These are phyloP conservation scores for Drosophila mayri DNA, from an alignment of 1,140 invertebrate species.

Conservation along the genomic window DNA sequence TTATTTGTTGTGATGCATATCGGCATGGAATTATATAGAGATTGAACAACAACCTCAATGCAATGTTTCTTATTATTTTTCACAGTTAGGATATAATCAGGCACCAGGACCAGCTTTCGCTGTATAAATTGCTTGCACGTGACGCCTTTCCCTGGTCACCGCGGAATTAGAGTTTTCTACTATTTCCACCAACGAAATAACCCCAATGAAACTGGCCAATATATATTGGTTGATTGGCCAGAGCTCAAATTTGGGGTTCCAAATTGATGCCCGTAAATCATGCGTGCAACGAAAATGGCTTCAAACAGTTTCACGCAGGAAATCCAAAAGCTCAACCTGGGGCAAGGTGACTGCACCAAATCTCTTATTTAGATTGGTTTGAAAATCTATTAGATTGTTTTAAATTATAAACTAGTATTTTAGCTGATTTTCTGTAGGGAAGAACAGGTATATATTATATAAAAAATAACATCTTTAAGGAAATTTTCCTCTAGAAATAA, in stretches of 20 bases:
- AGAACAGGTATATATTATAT: neutral
- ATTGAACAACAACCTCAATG: neutral
- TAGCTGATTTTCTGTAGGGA: neutral
- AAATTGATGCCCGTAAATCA: constrained; percentile 74
- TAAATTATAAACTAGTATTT: too few species aligned
- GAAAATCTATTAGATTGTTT: neutral
- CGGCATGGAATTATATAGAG: neutral
- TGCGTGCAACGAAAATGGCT: constrained; percentile 58
- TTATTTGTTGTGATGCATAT: neutral
- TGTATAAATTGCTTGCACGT: constrained; percentile 68
- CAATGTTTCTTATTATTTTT: neutral
- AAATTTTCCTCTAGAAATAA: neutral
- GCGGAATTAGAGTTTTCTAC: constrained; percentile 17
- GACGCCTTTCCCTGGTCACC: constrained; percentile 47
- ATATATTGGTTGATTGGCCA: constrained; percentile 62
- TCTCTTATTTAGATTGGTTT: neutral
- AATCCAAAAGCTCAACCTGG: constrained; percentile 31
- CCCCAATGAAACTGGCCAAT: constrained; percentile 44
- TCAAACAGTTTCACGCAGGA: constrained; percentile 60
- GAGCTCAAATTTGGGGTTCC: constrained; percentile 49
- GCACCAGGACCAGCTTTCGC: neutral
- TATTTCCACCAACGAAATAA: constrained; percentile 22
- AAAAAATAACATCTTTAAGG: neutral
- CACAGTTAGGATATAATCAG: neutral
- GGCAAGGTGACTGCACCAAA: neutral